A percentile compares a stretch with the other conserved stretches of the same genome.
Conservation (phyloP, 2,113 vertebrate genomes). For the Mixornis gularis region DNA sequence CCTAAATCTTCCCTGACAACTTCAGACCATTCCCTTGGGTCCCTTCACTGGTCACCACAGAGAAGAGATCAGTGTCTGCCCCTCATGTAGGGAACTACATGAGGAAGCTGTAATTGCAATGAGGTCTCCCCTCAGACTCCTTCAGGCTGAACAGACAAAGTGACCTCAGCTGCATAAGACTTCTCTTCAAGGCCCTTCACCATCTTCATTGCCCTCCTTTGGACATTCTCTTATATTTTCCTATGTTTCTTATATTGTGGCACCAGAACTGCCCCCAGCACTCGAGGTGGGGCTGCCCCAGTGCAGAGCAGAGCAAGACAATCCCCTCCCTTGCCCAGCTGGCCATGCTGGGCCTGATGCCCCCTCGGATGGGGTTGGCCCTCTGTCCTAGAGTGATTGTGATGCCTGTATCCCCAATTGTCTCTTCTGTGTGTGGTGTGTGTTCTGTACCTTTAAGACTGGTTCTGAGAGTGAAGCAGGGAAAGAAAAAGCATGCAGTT, state of each 20-base stretch:
- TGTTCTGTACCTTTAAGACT: too few species aligned
- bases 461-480: too few species aligned
- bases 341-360: accelerated
- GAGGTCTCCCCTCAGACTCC: not conserved
- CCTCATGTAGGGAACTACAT: not conserved
- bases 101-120: accelerated
- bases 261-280: accelerated
- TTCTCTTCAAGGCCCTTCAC: not conserved
- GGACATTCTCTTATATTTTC: accelerated
- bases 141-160: not conserved
- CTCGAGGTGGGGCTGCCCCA: accelerated
- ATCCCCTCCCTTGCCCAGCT: accelerated
- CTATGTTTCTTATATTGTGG: accelerated
- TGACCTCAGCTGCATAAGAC: accelerated
- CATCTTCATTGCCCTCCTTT: not conserved
- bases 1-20: not conserved
- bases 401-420: too few species aligned
- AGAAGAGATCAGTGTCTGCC: not conserved
- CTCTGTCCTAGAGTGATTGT: too few species aligned
- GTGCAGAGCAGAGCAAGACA: not conserved
- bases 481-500: too few species aligned
- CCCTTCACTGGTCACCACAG: not conserved
- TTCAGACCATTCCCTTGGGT: accelerated
- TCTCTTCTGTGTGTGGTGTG: too few species aligned
- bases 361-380: accelerated